Base-by-base conservation (phyloP, 2,888 invertebrate genomes). In the Hemicrepidius hirtus region DNA sequence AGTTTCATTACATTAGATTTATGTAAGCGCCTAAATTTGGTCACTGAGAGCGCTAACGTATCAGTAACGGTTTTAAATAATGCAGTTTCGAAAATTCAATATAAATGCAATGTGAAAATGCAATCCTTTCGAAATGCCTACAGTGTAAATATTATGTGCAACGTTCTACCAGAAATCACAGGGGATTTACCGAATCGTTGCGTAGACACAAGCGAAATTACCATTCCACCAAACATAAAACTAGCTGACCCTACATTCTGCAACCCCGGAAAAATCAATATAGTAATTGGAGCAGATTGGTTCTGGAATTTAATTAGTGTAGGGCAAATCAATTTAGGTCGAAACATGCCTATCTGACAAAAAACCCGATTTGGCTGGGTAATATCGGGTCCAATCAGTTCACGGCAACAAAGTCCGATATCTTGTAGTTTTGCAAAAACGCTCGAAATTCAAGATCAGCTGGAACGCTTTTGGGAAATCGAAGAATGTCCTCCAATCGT, bases 141-240 rank as follows among this genome's bases (percentile, higher is more conserved):
- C 59, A 59, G 37, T 24, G 46, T 74, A 13, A 59, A 10, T 9
- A 13, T 77, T 0, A 67, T 67, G 7, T 78, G 74, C 50, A 50
- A 75, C n/a, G 46, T 79, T 6, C 20, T 79, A 9, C 73, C 68
- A 9, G 64, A 73, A 37, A 78, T 80, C 18, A 78, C 77, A 6
- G 74, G 71, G 21, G 67, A 73, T 24, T 41, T 77, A 12, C 80
- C 80, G 1, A 46, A 66, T 9, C 28, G 66, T 7, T 32, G 49
- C 18, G 53, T 78, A 21, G 55, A 78, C 13, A 13, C 53, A 1
- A 44, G 20, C 5, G 64, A 53, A 13, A 44, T 77, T 9, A 73
- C 68, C 7, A 63, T 79, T 41, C 79, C 80, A 1, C 35, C 37
- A 0, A 49, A 73, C 13, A 69, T 79, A 4, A 35, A 50, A n/a